A percentile compares a stretch with the other conserved stretches of the same genome.
Evolutionary conservation across 2,888 invertebrate species (phyloP).

Genomic region (Aleiodes leptofemur): DNA sequence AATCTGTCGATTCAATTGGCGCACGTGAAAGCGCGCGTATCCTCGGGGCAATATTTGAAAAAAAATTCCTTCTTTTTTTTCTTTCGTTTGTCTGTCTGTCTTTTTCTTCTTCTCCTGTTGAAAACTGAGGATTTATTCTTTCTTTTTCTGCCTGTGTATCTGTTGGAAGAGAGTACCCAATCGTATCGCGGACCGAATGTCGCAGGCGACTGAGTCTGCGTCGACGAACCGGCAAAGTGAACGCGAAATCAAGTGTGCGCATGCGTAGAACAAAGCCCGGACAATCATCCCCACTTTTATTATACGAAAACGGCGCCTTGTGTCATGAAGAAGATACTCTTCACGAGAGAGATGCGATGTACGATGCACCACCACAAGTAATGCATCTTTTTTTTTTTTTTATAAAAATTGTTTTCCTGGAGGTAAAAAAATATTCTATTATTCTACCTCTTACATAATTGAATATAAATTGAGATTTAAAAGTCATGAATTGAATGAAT

Average conservation of each 20-base stretch:
- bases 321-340: conserved; percentile 43
- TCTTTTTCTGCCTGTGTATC: conserved; percentile 42
- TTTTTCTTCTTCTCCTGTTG: not conserved
- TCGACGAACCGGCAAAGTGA: conserved; percentile 66
- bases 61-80: not conserved
- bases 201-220: conserved; percentile 74
- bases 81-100: not conserved
- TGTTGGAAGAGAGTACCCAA: conserved; percentile 55
- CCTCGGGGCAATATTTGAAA: no score
- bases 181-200: conserved; percentile 74
- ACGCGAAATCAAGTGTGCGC: conserved; percentile 67
- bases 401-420: not conserved
- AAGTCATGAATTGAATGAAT: not conserved
- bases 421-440: not conserved
- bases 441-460: no score
- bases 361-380: no score
- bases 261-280: conserved; percentile 69
- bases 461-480: not conserved
- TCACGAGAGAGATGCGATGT: not conserved
- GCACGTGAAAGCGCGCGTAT: not conserved
- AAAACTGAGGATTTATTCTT: not conserved
- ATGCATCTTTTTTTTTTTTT: not conserved
- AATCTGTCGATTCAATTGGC: no score
- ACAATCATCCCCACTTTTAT: conserved; percentile 56
- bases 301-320: conserved; percentile 41